Evolutionary conservation across 2,797 vertebrate genomes (phyloP).

Genomic region (Pseudomugil gertrudae): DNA sequence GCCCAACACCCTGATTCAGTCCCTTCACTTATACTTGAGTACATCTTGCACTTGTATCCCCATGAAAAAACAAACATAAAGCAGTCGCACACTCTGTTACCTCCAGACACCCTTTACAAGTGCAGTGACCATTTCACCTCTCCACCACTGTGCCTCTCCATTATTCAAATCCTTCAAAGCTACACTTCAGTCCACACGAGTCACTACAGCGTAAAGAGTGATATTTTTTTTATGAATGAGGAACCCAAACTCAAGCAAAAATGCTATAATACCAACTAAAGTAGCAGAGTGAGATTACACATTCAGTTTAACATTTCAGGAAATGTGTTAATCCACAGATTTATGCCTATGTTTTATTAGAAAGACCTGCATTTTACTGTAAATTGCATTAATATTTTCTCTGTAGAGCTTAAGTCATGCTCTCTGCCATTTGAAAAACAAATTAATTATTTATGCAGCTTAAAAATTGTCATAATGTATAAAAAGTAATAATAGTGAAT

Average conservation of each 20-base stretch:
- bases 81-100: constrained; percentile 34
- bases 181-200: constrained; percentile 16
- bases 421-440: not conserved
- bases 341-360: not conserved
- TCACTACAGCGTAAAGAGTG: constrained; percentile 6
- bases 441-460: not conserved
- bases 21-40: constrained; percentile 10
- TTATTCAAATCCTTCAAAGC: constrained; percentile 44
- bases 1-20: constrained; percentile 7
- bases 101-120: constrained; percentile 39
- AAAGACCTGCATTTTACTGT: not conserved
- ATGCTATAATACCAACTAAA: not conserved
- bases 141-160: constrained; percentile 27
- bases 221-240: constrained; percentile 32
- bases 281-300: not conserved
- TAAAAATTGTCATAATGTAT: not conserved
- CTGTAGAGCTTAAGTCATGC: not conserved
- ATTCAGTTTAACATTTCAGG: constrained; percentile 1
- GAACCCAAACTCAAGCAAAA: not conserved
- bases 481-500: not conserved
- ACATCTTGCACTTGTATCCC: constrained; percentile 29
- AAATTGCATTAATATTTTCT: not conserved
- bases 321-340: not conserved
- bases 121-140: constrained; percentile 57
- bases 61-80: constrained; percentile 46